Evolutionary conservation across 2,888 invertebrate species (phyloP).

Genomic region (Lithophane leautieri): DNA sequence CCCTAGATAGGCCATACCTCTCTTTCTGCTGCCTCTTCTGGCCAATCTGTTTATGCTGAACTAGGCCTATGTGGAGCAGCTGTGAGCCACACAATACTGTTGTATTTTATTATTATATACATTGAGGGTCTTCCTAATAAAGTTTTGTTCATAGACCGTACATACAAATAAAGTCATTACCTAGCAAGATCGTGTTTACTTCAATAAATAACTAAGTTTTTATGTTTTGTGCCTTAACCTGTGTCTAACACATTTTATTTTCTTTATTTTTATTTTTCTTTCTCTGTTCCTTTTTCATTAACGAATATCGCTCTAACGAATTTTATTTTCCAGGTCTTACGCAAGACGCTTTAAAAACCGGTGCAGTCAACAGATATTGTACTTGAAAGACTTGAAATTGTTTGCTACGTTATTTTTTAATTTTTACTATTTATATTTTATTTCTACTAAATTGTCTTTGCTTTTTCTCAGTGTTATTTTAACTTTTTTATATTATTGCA

Average conservation of each 20-base stretch:
- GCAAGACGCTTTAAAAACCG: conserved; percentile 14
- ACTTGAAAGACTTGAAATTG: conserved; percentile 1
- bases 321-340: conserved; percentile 35
- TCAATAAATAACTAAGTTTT: background rate
- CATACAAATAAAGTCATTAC: too few relatives aligned
- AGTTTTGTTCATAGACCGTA: too few relatives aligned
- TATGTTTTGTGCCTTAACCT: background rate
- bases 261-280: too few relatives aligned
- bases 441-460: background rate
- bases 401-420: background rate
- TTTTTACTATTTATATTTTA: background rate
- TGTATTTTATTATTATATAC: background rate
- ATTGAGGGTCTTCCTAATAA: too few relatives aligned
- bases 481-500: background rate
- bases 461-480: background rate
- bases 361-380: conserved; percentile 1
- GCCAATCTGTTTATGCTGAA: background rate
- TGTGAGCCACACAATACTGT: background rate
- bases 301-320: background rate
- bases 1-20: background rate
- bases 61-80: background rate
- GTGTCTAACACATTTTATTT: too few relatives aligned
- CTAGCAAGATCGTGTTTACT: background rate
- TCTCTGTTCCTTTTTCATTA: background rate
- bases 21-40: background rate